phyloP scores from a whole-genome alignment of 35 echinoderm and acorn worm species.

The Nesometra sesokonis region DNA sequence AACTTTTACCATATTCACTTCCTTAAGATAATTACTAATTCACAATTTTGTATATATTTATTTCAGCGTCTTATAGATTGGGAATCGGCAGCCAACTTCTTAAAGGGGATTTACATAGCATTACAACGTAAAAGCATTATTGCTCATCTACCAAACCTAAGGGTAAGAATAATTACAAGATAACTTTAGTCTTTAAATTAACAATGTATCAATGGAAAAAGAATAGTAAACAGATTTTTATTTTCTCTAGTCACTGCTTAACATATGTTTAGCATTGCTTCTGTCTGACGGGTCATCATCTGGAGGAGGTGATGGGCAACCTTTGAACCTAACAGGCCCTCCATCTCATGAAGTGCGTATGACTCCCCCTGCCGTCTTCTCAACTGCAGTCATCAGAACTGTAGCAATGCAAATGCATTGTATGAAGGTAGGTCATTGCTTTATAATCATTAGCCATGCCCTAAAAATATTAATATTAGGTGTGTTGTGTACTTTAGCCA shows the following conservation, averaged over 20 bases:
- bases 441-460: background rate
- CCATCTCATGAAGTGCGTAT: conserved; percentile 71
- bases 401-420: conserved; percentile 99
- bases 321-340: conserved; percentile 37
- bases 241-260: conserved; percentile 61
- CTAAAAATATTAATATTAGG: no score
- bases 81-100: conserved; percentile 96
- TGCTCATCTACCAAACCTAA: conserved; percentile 87
- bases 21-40: no score
- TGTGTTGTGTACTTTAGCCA: no score
- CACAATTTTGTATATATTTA: background rate
- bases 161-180: conserved; percentile 31
- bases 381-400: conserved; percentile 68
- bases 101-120: conserved; percentile 89
- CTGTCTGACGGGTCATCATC: conserved; percentile 82
- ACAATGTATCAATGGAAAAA: no score
- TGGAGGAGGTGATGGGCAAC: conserved; percentile 67
- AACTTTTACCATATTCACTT: no score
- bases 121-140: conserved; percentile 90
- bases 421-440: conserved; percentile 68
- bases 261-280: conserved; percentile 81
- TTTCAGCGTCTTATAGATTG: conserved; percentile 90
- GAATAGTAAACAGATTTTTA: no score
- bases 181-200: no score
- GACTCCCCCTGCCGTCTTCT: conserved; percentile 94